Evolutionary conservation across 2,113 vertebrate genomes (phyloP).

Genomic region (Pterophyllum scalare): DNA sequence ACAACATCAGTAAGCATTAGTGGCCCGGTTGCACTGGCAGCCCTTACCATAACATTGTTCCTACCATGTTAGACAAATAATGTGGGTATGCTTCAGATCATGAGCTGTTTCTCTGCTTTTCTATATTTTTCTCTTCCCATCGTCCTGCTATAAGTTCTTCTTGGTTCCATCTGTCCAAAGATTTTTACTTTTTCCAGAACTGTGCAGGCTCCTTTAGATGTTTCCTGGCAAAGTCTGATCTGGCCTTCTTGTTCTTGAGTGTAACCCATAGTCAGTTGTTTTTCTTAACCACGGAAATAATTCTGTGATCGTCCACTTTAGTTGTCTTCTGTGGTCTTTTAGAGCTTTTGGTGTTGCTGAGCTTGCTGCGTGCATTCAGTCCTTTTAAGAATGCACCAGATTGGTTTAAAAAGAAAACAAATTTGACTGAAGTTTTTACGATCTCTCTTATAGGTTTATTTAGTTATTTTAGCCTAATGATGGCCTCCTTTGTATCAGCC

Average conservation of each 20-base stretch:
- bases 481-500: no score
- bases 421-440: no score
- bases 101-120: neutral
- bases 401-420: neutral
- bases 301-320: neutral
- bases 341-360: neutral
- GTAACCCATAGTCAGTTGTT: neutral
- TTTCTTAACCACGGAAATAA: neutral
- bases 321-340: neutral
- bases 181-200: neutral
- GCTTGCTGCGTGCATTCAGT: neutral
- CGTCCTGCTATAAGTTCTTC: neutral
- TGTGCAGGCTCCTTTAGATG: neutral
- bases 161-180: neutral
- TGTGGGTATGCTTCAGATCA: neutral
- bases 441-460: no score
- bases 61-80: no score
- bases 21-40: neutral
- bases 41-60: neutral
- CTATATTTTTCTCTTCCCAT: neutral
- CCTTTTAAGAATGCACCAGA: neutral
- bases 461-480: no score
- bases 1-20: neutral
- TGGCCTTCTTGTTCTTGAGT: neutral
- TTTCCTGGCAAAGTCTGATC: neutral